A percentile compares a stretch with the other conserved stretches of the same genome.
phyloP scores from a whole-genome alignment of 2,113 vertebrate species.

The Willisornis vidua region DNA sequence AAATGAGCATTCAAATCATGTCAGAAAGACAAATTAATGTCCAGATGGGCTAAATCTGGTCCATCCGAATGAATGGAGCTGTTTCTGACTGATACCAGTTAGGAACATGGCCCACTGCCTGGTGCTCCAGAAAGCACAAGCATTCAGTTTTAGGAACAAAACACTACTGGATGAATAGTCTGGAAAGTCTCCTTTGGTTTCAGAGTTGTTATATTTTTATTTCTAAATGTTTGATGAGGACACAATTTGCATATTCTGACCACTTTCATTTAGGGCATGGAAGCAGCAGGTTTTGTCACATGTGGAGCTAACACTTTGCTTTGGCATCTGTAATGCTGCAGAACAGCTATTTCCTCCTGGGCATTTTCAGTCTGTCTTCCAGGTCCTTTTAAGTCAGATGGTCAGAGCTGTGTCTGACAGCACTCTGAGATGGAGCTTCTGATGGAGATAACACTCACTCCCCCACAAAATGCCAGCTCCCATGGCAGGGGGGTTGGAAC shows the following conservation, averaged over 20 bases:
- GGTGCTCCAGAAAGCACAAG: not conserved
- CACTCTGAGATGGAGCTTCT: not conserved
- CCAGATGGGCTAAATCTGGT: constrained; percentile 35
- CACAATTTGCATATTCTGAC: not conserved
- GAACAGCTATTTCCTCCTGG: not conserved
- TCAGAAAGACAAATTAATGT: constrained; percentile 34
- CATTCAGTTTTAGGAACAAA: not conserved
- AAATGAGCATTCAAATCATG: not conserved
- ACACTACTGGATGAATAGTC: not conserved
- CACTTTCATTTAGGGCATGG: not conserved
- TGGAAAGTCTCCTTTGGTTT: not conserved
- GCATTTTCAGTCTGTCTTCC: not conserved
- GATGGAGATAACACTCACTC: not conserved
- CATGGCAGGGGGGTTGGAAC: not conserved
- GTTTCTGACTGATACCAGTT: not conserved
- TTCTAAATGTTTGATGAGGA: not conserved
- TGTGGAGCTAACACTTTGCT: not conserved
- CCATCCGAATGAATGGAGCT: not conserved
- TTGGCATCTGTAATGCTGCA: not conserved
- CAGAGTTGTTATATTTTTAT: not conserved
- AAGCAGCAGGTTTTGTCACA: not conserved
- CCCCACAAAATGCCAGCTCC: not conserved
- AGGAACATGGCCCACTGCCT: not conserved
- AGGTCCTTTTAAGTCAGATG: not conserved
- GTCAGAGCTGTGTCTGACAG: not conserved